These are phyloP conservation scores for Amphimedon queenslandica DNA, from an alignment of 37 sponge, comb jelly and placozoan genomes.

Conservation along the genomic window DNA sequence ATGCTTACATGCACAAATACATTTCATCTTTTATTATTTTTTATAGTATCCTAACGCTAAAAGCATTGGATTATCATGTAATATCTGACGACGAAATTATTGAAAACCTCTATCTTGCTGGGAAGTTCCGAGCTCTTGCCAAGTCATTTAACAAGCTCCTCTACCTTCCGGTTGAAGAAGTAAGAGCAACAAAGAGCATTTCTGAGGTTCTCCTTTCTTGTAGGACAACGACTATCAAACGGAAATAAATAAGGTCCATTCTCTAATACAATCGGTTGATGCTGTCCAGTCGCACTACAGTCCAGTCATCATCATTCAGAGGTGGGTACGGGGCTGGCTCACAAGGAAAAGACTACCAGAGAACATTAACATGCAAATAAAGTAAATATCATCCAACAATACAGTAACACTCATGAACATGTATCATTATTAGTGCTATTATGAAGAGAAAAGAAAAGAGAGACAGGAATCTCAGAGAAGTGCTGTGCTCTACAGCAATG, in stretches of 20 bases:
- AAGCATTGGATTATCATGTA: conserved; percentile 71
- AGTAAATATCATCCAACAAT: conserved; percentile 8
- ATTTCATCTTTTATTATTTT: not conserved
- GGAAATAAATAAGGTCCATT: conserved; percentile 19
- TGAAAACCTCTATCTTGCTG: conserved; percentile 54
- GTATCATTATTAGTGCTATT: not conserved
- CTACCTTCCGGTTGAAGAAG: conserved; percentile 13
- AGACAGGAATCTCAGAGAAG: not conserved
- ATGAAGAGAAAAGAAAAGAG: not conserved
- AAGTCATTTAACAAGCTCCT: conserved; percentile 28
- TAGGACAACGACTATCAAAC: conserved; percentile 6
- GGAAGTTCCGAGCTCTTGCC: conserved; percentile 27
- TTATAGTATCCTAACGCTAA: conserved; percentile 50
- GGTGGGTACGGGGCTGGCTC: conserved; percentile 62
- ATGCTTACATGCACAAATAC: no score
- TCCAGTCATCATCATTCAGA: conserved; percentile 75
- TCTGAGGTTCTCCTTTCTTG: not conserved
- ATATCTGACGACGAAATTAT: conserved; percentile 85
- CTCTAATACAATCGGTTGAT: conserved; percentile 42
- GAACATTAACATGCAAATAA: conserved; percentile 6
- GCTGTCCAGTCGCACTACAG: conserved; percentile 50
- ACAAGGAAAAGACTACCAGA: conserved; percentile 23
- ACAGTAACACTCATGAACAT: not conserved
- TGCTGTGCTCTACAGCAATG: conserved; percentile 1
- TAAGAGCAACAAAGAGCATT: not conserved